These are phyloP conservation scores for Mus spretus DNA, from an alignment of 2,797 vertebrate species.

Conservation along the genomic window DNA sequence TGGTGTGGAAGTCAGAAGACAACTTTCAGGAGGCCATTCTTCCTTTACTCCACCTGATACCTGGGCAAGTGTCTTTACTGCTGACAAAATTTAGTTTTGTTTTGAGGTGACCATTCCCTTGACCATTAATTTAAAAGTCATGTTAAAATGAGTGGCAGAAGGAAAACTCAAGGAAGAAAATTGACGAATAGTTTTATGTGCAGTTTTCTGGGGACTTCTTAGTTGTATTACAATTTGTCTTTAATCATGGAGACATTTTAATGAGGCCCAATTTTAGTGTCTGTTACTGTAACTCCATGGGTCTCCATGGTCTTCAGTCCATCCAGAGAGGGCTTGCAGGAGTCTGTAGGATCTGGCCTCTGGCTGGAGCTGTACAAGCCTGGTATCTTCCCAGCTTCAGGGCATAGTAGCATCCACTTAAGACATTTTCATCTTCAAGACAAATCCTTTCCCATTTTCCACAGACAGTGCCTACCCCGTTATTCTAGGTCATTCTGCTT, in stretches of 20 bases:
- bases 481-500: not conserved
- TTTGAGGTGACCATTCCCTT: not conserved
- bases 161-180: not conserved
- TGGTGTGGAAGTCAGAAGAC: not conserved
- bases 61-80: not conserved
- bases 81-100: not conserved
- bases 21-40: not conserved
- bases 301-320: not conserved
- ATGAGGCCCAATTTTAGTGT: not conserved
- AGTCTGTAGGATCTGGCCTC: not conserved
- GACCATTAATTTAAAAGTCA: not conserved
- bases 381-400: not conserved
- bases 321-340: not conserved
- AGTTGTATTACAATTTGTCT: not conserved
- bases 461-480: not conserved
- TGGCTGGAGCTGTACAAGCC: not conserved
- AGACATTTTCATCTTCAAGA: not conserved
- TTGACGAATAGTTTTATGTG: not conserved
- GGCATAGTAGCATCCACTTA: not conserved
- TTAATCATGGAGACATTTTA: not conserved
- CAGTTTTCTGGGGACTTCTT: not conserved
- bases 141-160: not conserved
- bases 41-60: not conserved
- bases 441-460: conserved; percentile 24
- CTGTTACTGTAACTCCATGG: not conserved